A percentile compares a stretch with the other conserved stretches of the same genome.
Evolutionary conservation across 2,113 vertebrate genomes (phyloP).

Genomic region (Cynopterus brachyotis): DNA sequence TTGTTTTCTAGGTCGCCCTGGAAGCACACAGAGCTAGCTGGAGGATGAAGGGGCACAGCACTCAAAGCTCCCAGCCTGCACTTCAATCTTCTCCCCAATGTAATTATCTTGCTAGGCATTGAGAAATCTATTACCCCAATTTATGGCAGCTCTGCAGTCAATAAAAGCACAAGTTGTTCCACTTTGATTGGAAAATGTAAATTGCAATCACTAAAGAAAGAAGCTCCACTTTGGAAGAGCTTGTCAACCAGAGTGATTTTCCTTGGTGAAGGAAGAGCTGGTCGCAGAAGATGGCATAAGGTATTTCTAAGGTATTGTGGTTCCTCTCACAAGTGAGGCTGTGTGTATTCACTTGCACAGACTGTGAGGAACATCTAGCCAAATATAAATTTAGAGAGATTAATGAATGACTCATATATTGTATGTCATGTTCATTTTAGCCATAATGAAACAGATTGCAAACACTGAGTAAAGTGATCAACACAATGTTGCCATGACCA

Average conservation of each 20-base stretch:
- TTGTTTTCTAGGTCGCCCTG: conserved; percentile 47
- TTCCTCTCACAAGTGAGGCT: background rate
- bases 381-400: background rate
- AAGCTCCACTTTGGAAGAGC: conserved; percentile 27
- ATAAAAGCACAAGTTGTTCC: conserved; percentile 53
- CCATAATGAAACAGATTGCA: background rate
- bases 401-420: background rate
- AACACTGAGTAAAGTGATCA: background rate
- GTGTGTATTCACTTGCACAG: background rate
- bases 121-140: conserved; percentile 74
- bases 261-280: background rate
- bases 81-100: conserved; percentile 70
- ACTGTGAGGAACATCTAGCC: background rate
- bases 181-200: conserved; percentile 49
- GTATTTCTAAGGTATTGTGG: background rate
- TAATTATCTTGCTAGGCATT: conserved; percentile 65
- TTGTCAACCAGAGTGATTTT: conserved; percentile 40
- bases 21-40: conserved; percentile 28
- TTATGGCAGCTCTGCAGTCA: conserved; percentile 67
- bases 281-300: background rate
- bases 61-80: background rate
- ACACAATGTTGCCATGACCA: background rate
- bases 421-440: background rate
- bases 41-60: background rate
- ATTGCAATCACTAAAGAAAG: conserved; percentile 44